Conservation (phyloP, 1,140 invertebrate genomes). For the Atopsyche davidsoni region DNA sequence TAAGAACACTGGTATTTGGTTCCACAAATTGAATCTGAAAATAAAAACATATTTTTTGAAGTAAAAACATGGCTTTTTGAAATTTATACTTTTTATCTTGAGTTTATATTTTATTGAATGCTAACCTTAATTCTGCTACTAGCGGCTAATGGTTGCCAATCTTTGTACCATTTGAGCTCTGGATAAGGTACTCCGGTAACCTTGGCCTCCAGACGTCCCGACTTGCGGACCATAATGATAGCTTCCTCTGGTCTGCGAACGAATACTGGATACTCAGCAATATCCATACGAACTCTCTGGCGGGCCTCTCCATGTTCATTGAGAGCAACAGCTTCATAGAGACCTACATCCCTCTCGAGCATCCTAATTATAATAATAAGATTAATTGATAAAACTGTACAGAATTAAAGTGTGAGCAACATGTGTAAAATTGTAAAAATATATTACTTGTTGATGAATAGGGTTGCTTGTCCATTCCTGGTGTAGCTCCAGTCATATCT, state of each 20-base stretch:
- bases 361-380: slow-evolving; percentile 52
- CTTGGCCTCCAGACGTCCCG: slow-evolving; percentile 73
- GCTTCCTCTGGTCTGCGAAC: slow-evolving; percentile 78
- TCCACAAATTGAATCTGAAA: slow-evolving; percentile 71
- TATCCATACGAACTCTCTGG: slow-evolving; percentile 75
- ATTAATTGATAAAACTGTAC: not conserved
- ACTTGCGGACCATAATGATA: slow-evolving; percentile 65
- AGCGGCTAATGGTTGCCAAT: slow-evolving; percentile 83
- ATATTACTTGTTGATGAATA: slow-evolving; percentile 76
- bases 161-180: slow-evolving; percentile 95
- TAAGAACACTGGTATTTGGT: slow-evolving; percentile 76
- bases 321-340: slow-evolving; percentile 86
- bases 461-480: slow-evolving; percentile 79
- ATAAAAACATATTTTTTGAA: slow-evolving; percentile 2
- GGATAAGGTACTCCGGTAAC: slow-evolving; percentile 88
- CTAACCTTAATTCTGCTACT: slow-evolving; percentile 73
- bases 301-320: slow-evolving; percentile 89
- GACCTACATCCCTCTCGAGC: slow-evolving; percentile 84
- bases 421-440: not conserved
- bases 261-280: slow-evolving; percentile 90
- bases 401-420: not conserved
- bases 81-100: not conserved
- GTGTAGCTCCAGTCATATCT: slow-evolving; percentile 81
- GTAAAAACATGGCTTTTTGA: not conserved
- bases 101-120: not conserved